A percentile compares a stretch with the other conserved stretches of the same genome.
Conservation (phyloP, 2,113 vertebrate species). For the Poicephalus meyeri region DNA sequence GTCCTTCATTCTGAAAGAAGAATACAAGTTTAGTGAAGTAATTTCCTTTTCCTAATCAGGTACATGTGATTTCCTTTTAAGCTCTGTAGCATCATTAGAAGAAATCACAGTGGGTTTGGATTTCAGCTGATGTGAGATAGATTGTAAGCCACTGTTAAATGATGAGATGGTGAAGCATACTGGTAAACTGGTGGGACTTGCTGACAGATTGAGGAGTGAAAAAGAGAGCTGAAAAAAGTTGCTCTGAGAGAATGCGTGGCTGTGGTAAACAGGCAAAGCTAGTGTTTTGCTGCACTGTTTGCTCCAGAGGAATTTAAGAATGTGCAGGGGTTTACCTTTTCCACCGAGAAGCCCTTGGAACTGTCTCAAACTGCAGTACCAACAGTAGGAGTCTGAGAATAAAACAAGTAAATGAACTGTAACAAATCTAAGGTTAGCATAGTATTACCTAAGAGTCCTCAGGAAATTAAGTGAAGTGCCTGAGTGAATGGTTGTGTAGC, state of each 20-base stretch:
- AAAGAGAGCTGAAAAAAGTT: neutral
- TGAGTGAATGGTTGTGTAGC: neutral
- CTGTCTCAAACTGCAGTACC: neutral
- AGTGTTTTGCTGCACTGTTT: neutral
- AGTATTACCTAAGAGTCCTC: neutral
- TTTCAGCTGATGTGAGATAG: neutral
- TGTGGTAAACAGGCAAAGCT: neutral
- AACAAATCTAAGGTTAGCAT: neutral
- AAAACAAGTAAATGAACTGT: neutral
- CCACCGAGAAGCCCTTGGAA: neutral
- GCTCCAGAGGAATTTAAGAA: neutral
- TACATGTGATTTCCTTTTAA: neutral
- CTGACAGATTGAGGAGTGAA: neutral
- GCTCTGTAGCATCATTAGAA: neutral
- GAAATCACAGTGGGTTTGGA: neutral
- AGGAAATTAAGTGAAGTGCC: neutral
- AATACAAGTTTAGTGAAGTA: neutral
- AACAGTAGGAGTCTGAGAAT: neutral
- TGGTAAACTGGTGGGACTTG: neutral
- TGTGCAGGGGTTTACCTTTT: rapidly evolving
- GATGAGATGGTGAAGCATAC: neutral
- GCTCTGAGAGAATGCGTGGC: rapidly evolving
- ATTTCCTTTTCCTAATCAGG: neutral
- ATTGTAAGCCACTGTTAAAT: neutral
- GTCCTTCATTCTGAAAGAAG: neutral